Evolutionary conservation across 2,888 invertebrate genomes (phyloP).

Genomic region (Drosophila leonis): DNA sequence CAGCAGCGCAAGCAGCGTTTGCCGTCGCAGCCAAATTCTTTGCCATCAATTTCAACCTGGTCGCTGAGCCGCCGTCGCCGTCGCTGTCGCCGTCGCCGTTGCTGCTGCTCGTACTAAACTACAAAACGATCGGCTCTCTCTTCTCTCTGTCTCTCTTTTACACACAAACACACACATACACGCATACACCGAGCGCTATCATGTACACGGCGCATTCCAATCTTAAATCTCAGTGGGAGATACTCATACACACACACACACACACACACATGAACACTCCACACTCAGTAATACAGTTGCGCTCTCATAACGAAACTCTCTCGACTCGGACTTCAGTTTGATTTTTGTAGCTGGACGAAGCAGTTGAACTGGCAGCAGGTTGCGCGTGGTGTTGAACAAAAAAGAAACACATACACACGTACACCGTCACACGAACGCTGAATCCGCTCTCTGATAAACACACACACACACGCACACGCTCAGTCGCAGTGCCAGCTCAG

Average conservation of each 20-base stretch:
- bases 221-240: conserved; percentile 81
- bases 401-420: conserved; percentile 29
- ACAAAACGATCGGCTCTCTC: conserved; percentile 58
- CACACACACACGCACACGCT: conserved; percentile 31
- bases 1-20: conserved; percentile 33
- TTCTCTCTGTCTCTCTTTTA: conserved; percentile 21
- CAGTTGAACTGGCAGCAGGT: conserved; percentile 71
- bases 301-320: conserved; percentile 59
- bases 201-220: conserved; percentile 78
- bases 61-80: conserved; percentile 45
- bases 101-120: conserved; percentile 24
- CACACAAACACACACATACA: conserved; percentile 9
- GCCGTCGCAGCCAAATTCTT: conserved; percentile 65
- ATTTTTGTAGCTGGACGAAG: conserved; percentile 82
- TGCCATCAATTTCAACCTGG: conserved; percentile 67
- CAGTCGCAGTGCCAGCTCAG: conserved; percentile 46
- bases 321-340: conserved; percentile 76
- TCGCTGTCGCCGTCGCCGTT: conserved; percentile 23
- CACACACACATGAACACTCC: conserved; percentile 15
- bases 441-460: conserved; percentile 14
- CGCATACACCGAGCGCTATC: conserved; percentile 53
- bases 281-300: conserved; percentile 50
- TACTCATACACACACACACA: conserved; percentile 38
- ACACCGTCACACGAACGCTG: conserved; percentile 11
- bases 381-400: conserved; percentile 53